Evolutionary conservation across 23 tunicate genomes (phyloP).

Genomic region (Clavelina lepadiformis): DNA sequence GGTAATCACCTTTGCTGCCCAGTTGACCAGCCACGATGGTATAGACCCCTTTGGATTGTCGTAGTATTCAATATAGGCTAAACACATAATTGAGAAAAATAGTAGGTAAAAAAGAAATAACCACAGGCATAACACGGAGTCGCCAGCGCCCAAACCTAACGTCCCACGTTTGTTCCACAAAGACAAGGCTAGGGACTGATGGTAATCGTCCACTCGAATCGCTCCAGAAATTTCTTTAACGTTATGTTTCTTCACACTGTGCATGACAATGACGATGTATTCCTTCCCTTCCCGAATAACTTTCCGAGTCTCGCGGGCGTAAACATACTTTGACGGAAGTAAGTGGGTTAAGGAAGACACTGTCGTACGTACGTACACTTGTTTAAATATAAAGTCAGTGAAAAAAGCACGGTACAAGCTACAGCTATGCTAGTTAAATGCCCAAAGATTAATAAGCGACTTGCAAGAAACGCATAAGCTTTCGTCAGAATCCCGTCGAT

Average conservation of each 20-base stretch:
- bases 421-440: no score
- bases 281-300: constrained; percentile 35
- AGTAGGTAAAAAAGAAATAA: background rate
- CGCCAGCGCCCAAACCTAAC: constrained; percentile 27
- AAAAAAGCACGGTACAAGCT: no score
- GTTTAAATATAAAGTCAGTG: no score
- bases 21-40: constrained; percentile 91
- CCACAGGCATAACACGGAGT: background rate
- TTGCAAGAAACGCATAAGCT: no score
- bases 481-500: no score
- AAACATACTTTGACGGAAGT: constrained; percentile 51
- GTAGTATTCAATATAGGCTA: constrained; percentile 85
- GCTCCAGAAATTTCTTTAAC: constrained; percentile 56
- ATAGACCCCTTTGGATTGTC: constrained; percentile 83
- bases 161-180: constrained; percentile 41
- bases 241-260: constrained; percentile 65
- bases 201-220: constrained; percentile 79
- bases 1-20: constrained; percentile 90
- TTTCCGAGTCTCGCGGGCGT: constrained; percentile 72
- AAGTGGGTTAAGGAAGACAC: background rate
- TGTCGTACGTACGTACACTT: background rate
- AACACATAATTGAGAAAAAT: constrained; percentile 1
- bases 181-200: constrained; percentile 75
- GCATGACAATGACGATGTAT: constrained; percentile 73
- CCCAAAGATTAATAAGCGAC: no score